phyloP scores from a whole-genome alignment of 2,888 invertebrate species.

The Polylopha cassiicola region DNA sequence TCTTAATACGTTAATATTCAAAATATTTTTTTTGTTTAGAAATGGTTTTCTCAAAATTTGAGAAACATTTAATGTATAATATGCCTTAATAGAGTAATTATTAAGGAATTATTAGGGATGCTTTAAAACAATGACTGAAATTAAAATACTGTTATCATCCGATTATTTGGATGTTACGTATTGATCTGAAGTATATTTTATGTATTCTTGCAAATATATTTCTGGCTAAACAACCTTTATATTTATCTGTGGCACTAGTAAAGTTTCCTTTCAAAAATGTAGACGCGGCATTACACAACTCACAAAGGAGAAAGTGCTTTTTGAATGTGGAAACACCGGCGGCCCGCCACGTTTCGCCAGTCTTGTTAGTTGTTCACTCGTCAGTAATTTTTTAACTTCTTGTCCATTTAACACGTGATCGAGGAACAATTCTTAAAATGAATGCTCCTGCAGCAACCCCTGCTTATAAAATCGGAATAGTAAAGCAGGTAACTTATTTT shows the following conservation, averaged over 20 bases:
- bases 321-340: slow-evolving; percentile 51
- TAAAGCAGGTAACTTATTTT: slow-evolving; percentile 66
- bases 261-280: slow-evolving; percentile 5
- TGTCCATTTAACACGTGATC: slow-evolving; percentile 42
- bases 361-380: slow-evolving; percentile 53
- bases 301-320: slow-evolving; percentile 31
- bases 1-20: no score
- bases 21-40: no score
- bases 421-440: slow-evolving; percentile 51
- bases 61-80: no score
- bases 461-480: slow-evolving; percentile 64
- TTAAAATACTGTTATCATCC: no score
- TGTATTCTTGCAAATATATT: no score
- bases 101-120: no score
- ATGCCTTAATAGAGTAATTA: no score
- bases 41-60: no score
- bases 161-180: no score
- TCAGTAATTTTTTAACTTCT: slow-evolving; percentile 49
- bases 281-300: slow-evolving; percentile 21
- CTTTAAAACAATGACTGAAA: no score
- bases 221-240: not conserved
- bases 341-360: slow-evolving; percentile 70
- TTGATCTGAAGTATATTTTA: not conserved
- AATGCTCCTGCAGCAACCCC: slow-evolving; percentile 61
- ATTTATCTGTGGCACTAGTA: slow-evolving; percentile 8